A percentile compares a stretch with the other conserved stretches of the same genome.
phyloP scores from a whole-genome alignment of 2,888 invertebrate species.

The Limenitis arthemis region DNA sequence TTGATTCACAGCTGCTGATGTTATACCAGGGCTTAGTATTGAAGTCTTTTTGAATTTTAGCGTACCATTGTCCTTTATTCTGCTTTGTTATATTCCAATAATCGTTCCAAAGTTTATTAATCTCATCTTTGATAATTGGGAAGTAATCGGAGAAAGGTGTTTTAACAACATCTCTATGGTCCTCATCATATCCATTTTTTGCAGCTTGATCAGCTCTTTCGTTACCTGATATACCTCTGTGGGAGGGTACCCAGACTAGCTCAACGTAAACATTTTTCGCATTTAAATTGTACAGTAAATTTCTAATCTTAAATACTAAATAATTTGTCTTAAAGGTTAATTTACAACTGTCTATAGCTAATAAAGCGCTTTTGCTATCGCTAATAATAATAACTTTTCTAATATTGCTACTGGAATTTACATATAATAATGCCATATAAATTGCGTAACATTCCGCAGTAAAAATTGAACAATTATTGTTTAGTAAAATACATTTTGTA shows the following conservation, averaged over 20 bases:
- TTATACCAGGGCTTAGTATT: no score
- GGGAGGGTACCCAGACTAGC: neutral
- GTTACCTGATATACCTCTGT: neutral
- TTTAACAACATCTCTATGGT: neutral
- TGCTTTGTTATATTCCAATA: no score
- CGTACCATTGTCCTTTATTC: no score
- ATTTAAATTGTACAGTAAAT: neutral
- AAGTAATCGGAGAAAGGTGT: neutral
- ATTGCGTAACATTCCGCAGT: neutral
- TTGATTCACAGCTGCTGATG: no score
- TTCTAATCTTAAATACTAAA: neutral
- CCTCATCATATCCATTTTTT: neutral
- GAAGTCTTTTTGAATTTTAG: no score
- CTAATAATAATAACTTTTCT: neutral
- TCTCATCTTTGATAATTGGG: no score
- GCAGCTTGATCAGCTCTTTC: neutral
- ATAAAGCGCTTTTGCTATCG: neutral
- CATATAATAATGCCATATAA: neutral
- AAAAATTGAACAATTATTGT: neutral
- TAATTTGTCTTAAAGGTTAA: neutral
- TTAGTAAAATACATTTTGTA: neutral
- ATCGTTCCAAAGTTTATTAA: no score
- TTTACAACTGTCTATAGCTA: neutral
- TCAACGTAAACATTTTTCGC: neutral
- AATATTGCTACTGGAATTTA: neutral